phyloP scores from a whole-genome alignment of 2,888 invertebrate species.

The Stenoptilia bipunctidactyla region DNA sequence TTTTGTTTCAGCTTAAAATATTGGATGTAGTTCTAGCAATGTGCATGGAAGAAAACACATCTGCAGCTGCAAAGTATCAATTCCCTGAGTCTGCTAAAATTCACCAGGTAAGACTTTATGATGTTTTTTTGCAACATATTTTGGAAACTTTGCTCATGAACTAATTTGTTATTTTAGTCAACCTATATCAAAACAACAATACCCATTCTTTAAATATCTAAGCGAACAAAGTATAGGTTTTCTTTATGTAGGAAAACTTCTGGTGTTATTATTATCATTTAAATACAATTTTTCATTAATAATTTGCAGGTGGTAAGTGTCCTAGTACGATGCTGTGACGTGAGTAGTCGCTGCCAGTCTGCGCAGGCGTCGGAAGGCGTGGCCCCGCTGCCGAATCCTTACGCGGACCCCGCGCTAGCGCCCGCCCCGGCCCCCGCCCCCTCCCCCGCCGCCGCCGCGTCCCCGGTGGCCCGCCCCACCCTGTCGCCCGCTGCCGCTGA shows the following conservation, averaged over 20 bases:
- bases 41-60: constrained; percentile 92
- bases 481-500: constrained; percentile 78
- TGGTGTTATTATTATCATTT: too few species aligned
- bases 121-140: too few species aligned
- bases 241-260: too few species aligned
- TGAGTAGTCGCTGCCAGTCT: constrained; percentile 76
- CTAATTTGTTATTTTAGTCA: too few species aligned
- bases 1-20: constrained; percentile 80
- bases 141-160: too few species aligned
- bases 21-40: constrained; percentile 91
- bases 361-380: constrained; percentile 60
- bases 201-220: too few species aligned
- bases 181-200: too few species aligned
- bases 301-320: constrained; percentile 83
- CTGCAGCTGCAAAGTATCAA: constrained; percentile 95
- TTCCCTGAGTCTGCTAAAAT: constrained; percentile 94
- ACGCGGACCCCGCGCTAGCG: constrained; percentile 76
- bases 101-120: constrained; percentile 86
- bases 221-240: too few species aligned
- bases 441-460: constrained; percentile 23
- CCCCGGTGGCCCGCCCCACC: constrained; percentile 27
- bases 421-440: constrained; percentile 20
- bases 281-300: too few species aligned
- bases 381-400: constrained; percentile 74
- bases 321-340: constrained; percentile 92